Percentiles rank a stretch among this genome's conserved stretches.
phyloP scores from a whole-genome alignment of 2,888 invertebrate species.

The Megastigmus dorsalis region DNA sequence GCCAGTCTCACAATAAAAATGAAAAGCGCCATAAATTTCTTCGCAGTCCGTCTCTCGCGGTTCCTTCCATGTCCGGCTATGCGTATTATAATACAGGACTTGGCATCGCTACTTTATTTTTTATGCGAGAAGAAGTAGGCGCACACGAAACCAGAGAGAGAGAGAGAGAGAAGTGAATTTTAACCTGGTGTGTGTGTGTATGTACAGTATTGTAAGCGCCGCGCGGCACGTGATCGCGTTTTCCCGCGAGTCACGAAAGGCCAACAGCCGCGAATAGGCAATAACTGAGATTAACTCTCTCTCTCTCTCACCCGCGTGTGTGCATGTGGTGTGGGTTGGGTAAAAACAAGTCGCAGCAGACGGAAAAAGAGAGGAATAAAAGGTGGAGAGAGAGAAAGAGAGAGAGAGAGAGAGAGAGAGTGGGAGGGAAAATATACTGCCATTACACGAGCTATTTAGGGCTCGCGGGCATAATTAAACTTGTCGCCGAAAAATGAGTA shows the following conservation, averaged over 20 bases:
- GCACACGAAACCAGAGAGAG: neutral
- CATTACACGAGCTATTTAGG: slow-evolving; percentile 7
- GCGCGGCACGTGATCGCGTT: slow-evolving; percentile 1
- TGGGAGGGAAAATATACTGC: too few species aligned
- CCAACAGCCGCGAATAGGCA: neutral
- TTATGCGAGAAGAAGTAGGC: neutral
- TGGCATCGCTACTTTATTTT: too few species aligned
- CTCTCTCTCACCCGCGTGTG: neutral
- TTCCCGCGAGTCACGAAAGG: neutral
- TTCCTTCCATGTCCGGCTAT: too few species aligned
- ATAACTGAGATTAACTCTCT: neutral
- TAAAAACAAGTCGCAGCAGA: neutral
- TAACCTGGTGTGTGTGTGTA: too few species aligned
- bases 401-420: too few species aligned
- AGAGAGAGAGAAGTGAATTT: too few species aligned
- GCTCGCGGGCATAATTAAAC: slow-evolving; percentile 14
- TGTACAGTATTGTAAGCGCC: too few species aligned
- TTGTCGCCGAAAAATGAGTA: neutral
- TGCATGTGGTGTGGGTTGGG: neutral
- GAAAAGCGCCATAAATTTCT: slow-evolving; percentile 2
- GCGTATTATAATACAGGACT: too few species aligned
- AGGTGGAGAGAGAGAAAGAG: too few species aligned
- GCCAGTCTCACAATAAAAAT: too few species aligned
- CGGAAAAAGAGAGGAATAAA: neutral
- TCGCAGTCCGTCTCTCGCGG: too few species aligned